phyloP scores from a whole-genome alignment of 2,113 vertebrate genomes.

The Xenopus laevis region DNA sequence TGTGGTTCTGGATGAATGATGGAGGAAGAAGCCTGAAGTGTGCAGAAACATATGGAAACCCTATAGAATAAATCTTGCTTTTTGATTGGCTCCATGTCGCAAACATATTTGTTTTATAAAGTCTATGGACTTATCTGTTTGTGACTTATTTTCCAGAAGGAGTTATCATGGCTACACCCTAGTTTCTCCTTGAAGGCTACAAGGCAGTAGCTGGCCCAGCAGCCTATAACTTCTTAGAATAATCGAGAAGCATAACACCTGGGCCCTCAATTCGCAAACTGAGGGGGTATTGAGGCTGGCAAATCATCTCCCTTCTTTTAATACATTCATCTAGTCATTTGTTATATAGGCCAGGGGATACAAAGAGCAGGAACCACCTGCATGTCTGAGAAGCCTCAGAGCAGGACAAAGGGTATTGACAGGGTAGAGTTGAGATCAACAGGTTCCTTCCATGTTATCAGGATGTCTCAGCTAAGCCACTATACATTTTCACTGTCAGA shows the following conservation, averaged over 20 bases:
- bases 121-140: no score
- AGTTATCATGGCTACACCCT: no score
- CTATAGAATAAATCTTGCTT: no score
- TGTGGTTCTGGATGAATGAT: no score
- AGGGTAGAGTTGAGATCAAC: background rate
- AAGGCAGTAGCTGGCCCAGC: no score
- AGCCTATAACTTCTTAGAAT: no score
- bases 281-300: background rate
- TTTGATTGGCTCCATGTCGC: no score
- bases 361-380: background rate
- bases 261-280: background rate
- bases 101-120: no score
- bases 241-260: constrained; percentile 18
- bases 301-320: background rate
- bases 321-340: background rate
- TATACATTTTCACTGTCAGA: background rate
- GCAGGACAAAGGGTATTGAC: background rate
- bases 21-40: no score
- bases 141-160: no score
- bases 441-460: background rate
- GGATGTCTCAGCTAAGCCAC: background rate
- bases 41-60: no score
- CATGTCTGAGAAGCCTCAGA: background rate
- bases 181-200: no score
- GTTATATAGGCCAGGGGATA: background rate